These are phyloP conservation scores for Gastrophysa polygoni DNA, from an alignment of 2,888 invertebrate species.

Conservation along the genomic window DNA sequence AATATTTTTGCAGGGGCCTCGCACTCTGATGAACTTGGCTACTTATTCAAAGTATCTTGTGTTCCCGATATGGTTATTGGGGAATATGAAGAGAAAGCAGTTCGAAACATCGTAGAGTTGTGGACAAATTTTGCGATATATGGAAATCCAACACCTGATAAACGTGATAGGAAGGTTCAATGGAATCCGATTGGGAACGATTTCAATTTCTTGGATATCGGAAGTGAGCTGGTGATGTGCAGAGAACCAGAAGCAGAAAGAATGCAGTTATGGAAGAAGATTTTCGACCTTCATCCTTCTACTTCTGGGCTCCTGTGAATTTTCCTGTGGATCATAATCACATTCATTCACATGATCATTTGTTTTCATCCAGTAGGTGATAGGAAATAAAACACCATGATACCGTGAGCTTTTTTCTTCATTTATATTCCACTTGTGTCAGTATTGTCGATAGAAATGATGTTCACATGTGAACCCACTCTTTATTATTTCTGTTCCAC, in stretches of 20 bases:
- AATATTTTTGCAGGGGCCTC: conserved; percentile 36
- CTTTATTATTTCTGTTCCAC: too few relatives aligned
- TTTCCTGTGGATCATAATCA: too few relatives aligned
- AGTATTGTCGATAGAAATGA: too few relatives aligned
- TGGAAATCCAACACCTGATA: conserved; percentile 41
- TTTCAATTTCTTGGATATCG: conserved; percentile 48
- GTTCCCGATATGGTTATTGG: conserved; percentile 21
- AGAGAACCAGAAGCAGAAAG: conserved; percentile 43
- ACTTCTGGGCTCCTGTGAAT: too few relatives aligned
- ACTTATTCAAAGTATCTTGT: conserved; percentile 41
- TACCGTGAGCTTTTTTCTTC: too few relatives aligned
- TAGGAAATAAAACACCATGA: too few relatives aligned
- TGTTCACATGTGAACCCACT: too few relatives aligned
- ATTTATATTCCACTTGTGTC: too few relatives aligned
- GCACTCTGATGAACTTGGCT: conserved; percentile 44
- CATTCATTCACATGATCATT: too few relatives aligned
- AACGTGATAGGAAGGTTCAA: conserved; percentile 33
- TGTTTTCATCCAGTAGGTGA: too few relatives aligned
- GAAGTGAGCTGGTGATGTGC: conserved; percentile 35
- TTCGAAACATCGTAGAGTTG: conserved; percentile 39
- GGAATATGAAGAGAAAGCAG: conserved; percentile 31
- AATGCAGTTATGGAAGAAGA: conserved; percentile 45
- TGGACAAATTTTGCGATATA: conserved; percentile 48
- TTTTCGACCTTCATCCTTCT: too few relatives aligned
- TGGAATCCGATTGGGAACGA: conserved; percentile 36